phyloP scores from a whole-genome alignment of 2,797 vertebrate genomes.

The Carduelis carduelis region DNA sequence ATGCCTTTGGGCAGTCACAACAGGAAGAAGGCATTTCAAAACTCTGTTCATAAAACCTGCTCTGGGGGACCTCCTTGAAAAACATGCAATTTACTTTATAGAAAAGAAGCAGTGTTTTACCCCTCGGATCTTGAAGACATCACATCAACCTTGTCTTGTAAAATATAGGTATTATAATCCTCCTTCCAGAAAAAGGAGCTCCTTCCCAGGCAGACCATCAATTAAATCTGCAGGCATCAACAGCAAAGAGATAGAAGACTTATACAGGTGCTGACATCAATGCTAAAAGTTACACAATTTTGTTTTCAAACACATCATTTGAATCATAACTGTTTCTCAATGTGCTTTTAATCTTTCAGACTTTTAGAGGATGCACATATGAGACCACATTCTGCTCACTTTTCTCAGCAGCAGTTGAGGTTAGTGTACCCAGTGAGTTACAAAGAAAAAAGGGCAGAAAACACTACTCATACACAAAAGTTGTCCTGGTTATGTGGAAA shows the following conservation, averaged over 20 bases:
- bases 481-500: not conserved
- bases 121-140: slow-evolving; percentile 44
- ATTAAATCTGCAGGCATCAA: not conserved
- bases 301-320: not conserved
- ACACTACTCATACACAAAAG: not conserved
- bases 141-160: slow-evolving; percentile 23
- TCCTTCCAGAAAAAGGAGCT: slow-evolving; percentile 5
- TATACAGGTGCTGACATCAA: not conserved
- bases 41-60: not conserved
- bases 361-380: slow-evolving; percentile 1
- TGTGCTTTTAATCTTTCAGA: slow-evolving; percentile 6
- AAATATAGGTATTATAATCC: slow-evolving; percentile 43
- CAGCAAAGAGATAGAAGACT: not conserved
- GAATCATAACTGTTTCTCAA: slow-evolving; percentile 3
- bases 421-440: not conserved
- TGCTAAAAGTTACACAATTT: not conserved
- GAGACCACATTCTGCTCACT: not conserved
- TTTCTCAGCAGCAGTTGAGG: not conserved
- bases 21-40: not conserved
- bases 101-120: not conserved
- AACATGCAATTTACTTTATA: slow-evolving; percentile 38
- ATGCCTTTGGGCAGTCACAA: not conserved
- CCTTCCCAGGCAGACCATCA: not conserved
- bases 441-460: not conserved
- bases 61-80: slow-evolving; percentile 45